Evolutionary conservation across 2,797 vertebrate species (phyloP), one percentile per base, ranked within the genome.

Genomic region (Cossypha dichroa): DNA sequence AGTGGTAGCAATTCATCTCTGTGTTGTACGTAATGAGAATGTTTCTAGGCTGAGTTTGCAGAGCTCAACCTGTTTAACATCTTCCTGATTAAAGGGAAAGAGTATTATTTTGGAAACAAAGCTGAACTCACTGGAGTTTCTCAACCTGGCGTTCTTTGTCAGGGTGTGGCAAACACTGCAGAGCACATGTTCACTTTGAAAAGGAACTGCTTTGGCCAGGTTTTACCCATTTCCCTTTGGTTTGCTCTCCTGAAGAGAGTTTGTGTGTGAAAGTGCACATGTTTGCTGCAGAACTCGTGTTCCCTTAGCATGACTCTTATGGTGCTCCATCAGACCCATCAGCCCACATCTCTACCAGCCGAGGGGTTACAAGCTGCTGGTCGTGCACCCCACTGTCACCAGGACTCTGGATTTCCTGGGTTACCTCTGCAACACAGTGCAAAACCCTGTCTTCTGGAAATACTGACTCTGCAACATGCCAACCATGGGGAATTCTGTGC

Each of bases 51-150:
- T 94, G 92, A 94, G 86, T 91, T 95, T 89, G 78, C 77, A 88
- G 68, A 92, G 86, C 92, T 69, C 67, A 87, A 85, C 93, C 88
- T 90, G 92, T 93, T 93, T 85, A 79, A 86, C 89, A 5, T 77
- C 78, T 48, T 34, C 68, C 58, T 93, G 86, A 96, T 96, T 94
- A 97, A 96, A 97, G 85, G 62, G 54, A 91, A 94, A 88, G 90
- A 92, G 18, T 18, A 51, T 83, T 96, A 89, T 95, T 96, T 95
- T 92, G 93, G 87, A 95, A 96, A 93, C 81, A 93, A 83, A 83
- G 73, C 64, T 83, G 72, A 92, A 94, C 83, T 81, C 73, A 33
- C 45, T 69, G 6, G 21, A 43, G 48, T 96, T 94, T 96, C 93
- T 91, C 94, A 94, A 92, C 81, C 84, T 85, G 78, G 73, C 7